phyloP scores from a whole-genome alignment of 1,140 invertebrate species.

The Gryllus bimaculatus region DNA sequence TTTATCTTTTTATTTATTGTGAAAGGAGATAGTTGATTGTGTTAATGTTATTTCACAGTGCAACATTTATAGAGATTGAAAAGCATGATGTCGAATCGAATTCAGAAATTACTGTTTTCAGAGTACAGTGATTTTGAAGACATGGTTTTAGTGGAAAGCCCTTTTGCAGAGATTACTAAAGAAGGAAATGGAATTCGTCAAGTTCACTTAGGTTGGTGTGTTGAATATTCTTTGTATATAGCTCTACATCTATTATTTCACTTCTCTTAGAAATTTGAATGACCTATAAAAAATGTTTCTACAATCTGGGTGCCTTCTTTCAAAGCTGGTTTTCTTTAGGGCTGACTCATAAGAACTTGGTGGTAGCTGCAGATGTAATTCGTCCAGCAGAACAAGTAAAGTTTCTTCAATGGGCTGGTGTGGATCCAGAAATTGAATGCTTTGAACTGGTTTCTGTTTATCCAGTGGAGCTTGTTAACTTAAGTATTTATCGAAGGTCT shows the following conservation, averaged over 20 bases:
- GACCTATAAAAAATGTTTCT: conserved; percentile 9
- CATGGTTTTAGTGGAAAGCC: conserved; percentile 47
- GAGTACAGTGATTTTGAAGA: conserved; percentile 48
- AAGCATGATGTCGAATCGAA: conserved; percentile 27
- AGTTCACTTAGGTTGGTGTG: conserved; percentile 41
- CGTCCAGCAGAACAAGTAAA: conserved; percentile 26
- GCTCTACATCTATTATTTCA: background rate
- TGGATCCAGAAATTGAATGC: conserved; percentile 44
- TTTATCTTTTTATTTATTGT: background rate
- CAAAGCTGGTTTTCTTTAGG: conserved; percentile 26
- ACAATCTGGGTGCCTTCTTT: conserved; percentile 15
- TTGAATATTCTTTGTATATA: background rate
- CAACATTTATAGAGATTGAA: background rate
- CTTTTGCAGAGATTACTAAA: conserved; percentile 50
- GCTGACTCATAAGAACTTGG: conserved; percentile 44
- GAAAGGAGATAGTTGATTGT: background rate
- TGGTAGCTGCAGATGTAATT: conserved; percentile 43
- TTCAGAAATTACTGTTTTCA: conserved; percentile 45
- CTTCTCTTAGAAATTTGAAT: background rate
- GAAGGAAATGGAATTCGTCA: conserved; percentile 44
- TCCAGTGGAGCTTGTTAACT: conserved; percentile 43
- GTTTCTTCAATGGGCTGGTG: conserved; percentile 28
- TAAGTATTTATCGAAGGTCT: conserved; percentile 44
- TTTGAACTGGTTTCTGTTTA: conserved; percentile 47
- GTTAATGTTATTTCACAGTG: background rate